Evolutionary conservation across 2,113 vertebrate genomes (phyloP).

Genomic region (Pelusios castaneus): DNA sequence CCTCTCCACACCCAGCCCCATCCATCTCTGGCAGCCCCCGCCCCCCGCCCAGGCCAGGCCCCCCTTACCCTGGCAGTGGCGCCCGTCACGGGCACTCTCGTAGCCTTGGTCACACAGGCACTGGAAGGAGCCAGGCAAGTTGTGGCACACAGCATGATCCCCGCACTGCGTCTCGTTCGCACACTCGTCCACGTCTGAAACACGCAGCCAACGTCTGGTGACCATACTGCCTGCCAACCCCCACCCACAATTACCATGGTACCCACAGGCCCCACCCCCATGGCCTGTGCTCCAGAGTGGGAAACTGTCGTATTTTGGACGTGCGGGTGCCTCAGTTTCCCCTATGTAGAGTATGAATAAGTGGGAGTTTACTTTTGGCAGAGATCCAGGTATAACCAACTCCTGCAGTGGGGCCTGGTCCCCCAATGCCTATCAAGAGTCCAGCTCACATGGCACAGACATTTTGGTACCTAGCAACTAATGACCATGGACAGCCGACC

Average conservation of each 20-base stretch:
- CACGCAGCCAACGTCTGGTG: neutral
- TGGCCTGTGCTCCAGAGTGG: neutral
- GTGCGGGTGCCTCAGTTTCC: too few species aligned
- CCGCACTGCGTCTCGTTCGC: slow-evolving; percentile 82
- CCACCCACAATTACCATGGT: neutral
- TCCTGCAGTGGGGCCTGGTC: too few species aligned
- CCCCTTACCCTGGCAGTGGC: slow-evolving; percentile 79
- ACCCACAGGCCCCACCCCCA: neutral
- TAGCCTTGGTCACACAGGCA: slow-evolving; percentile 89
- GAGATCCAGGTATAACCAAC: too few species aligned
- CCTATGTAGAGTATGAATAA: too few species aligned
- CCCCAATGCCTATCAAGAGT: too few species aligned
- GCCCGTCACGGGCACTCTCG: slow-evolving; percentile 73
- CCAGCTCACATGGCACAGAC: too few species aligned
- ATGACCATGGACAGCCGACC: too few species aligned
- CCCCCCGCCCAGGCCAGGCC: neutral
- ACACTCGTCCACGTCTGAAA: slow-evolving; percentile 86
- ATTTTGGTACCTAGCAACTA: too few species aligned
- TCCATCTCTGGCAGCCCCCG: neutral
- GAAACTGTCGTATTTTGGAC: too few species aligned
- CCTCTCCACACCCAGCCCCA: neutral
- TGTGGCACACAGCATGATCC: slow-evolving; percentile 82
- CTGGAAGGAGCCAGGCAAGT: slow-evolving; percentile 83
- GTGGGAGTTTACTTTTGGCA: too few species aligned
- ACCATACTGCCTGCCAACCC: neutral